Evolutionary conservation across 2,888 invertebrate species (phyloP), one percentile per base, ranked within the genome.

Genomic region (Athalia rosae): DNA sequence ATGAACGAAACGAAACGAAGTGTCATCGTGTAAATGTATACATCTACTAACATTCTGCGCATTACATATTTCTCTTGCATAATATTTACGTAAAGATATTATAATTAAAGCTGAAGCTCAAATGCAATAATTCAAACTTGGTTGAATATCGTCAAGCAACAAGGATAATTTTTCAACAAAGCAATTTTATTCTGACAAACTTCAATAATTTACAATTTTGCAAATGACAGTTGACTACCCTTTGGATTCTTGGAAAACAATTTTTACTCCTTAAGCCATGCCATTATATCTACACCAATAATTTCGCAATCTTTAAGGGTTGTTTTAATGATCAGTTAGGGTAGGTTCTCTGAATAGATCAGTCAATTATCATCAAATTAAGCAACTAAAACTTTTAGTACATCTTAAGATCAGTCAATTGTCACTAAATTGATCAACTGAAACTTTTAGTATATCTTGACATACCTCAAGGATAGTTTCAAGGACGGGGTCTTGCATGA

Each of bases 401-500:
- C 13, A 61, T 61, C 61, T 13, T 13, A 43, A 69, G n/a, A n/a
- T n/a, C n/a, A n/a, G n/a, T 15, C 15, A 1, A 15, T 1, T 15
- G 15, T 15, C 15, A 15, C 15, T 15, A 15, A 15, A 15, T 15
- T 15, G 15, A 15, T 15, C 1, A 15, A 15, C 1, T 15, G 15
- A 15, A 15, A 15, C 15, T 15, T 15, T 11, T 15, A 1, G 28
- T 13, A 8, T 13, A 61, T 61, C 61, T 13, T 13, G 43, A 69
- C 83, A 83, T 78, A 89, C 89, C 87, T 89, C 89, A 84, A 89
- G 85, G 81, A 89, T 89, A 78, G 86, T 86, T 82, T 89, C 89
- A 81, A 89, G 86, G 79, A 88, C 86, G 79, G 89, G 87, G 84
- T 89, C 89, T 87, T 89, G 89, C 89, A 89, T 89, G 83, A 84